phyloP scores from a whole-genome alignment of 53 echinoderm and acorn worm species.

The Apostichopus leukothele region DNA sequence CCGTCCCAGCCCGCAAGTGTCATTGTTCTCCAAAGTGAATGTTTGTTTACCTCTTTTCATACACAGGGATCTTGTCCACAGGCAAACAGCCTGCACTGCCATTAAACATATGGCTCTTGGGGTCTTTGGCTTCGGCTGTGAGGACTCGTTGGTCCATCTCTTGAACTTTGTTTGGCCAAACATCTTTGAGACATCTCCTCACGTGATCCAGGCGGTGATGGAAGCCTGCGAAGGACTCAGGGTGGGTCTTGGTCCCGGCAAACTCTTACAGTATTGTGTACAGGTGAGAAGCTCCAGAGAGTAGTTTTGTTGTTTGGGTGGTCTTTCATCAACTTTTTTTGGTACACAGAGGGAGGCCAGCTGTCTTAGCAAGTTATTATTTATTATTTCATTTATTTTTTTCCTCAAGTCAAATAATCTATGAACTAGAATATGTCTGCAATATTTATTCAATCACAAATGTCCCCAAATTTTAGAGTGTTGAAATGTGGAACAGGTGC shows the following conservation, averaged over 20 bases:
- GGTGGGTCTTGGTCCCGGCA: conserved; percentile 77
- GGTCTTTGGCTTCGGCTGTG: conserved; percentile 96
- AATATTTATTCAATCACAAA: too few species aligned
- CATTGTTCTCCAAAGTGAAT: not conserved
- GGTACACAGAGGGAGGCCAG: too few species aligned
- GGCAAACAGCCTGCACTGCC: conserved; percentile 97
- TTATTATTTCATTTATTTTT: not conserved
- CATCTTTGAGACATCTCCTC: conserved; percentile 99
- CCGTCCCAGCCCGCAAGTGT: not conserved
- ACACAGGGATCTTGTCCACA: conserved; percentile 88
- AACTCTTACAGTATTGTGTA: conserved; percentile 76
- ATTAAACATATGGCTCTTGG: conserved; percentile 99
- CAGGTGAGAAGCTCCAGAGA: conserved; percentile 53
- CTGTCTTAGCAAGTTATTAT: too few species aligned
- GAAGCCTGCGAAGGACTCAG: conserved; percentile 86
- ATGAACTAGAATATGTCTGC: too few species aligned
- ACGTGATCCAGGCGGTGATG: conserved; percentile 98
- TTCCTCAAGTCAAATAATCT: not conserved
- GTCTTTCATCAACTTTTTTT: too few species aligned
- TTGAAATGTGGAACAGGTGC: too few species aligned
- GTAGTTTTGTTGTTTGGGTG: too few species aligned
- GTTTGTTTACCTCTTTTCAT: not conserved
- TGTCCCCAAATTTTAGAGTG: too few species aligned
- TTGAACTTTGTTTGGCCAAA: conserved; percentile 99
- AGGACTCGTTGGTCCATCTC: conserved; percentile 90